Evolutionary conservation across 2,797 vertebrate genomes (phyloP), one percentile per base, ranked within the genome.

Genomic region (Coluber constrictor): DNA sequence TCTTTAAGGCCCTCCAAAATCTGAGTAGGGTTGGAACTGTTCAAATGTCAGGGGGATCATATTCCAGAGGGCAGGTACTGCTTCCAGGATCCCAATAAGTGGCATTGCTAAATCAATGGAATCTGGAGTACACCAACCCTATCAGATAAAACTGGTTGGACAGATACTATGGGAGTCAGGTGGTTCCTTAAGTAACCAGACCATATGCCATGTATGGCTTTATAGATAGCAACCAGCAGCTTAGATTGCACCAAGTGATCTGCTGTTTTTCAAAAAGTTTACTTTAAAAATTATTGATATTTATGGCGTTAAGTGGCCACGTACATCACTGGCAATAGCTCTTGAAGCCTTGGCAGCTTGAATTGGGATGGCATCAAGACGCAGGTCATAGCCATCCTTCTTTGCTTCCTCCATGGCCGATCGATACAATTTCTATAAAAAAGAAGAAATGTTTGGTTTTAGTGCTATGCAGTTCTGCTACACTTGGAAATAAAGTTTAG

Each of bases 321-420:
- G 97, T 97, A 98, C 98, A 13, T 98, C 97, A 90, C 98, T 98
- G 93, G 97, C 96, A 7, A 98, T 98, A 74, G 98, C 96, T 94
- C 98, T 97, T 66, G 98, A 98, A 74, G 98, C 97, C 95, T 98
- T 98, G 92, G 98, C 98, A 1, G 98, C 97, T 70, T 97, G 96
- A 8, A 98, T 98, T 0, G 98, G 92, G 93, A 98, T 98, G 51
- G 98, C 98, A 51, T 98, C 98, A 2, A 60, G 88, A 70, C 98
- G 96, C 89, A 98, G 43, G 90, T 98, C 97, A 1, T 98, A 98
- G 37, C 98, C 98, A 96, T 98, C 98, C 96, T 98, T 98, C 94
- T 98, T 98, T 23, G 97, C 95, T 90, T 98, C 97, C 94, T 98
- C 98, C 91, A 98, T 95, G 90, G 97, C 98, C 1, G 98, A 97